These are phyloP conservation scores for Cochlearius cochlearius DNA, from an alignment of 2,113 vertebrate genomes.

Conservation along the genomic window DNA sequence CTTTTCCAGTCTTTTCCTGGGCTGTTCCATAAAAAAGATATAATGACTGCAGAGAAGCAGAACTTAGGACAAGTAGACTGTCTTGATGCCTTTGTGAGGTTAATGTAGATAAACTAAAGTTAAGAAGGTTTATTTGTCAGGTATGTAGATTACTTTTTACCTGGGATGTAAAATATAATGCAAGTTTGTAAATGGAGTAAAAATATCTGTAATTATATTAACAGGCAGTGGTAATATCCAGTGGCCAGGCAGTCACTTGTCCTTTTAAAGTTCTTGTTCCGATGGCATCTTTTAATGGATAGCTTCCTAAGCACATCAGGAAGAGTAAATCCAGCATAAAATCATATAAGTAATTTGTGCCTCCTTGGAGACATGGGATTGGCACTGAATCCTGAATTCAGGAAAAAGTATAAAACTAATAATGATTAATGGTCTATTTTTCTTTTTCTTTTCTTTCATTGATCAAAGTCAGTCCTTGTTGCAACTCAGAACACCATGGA, in stretches of 20 bases:
- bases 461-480: neutral
- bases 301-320: neutral
- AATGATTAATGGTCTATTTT: neutral
- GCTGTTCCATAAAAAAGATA: neutral
- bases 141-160: neutral
- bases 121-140: neutral
- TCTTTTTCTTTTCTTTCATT: neutral
- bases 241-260: neutral
- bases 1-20: neutral
- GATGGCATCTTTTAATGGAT: neutral
- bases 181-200: neutral
- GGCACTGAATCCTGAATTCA: neutral
- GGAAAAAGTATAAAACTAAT: neutral
- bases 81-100: neutral
- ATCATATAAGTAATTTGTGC: neutral
- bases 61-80: neutral
- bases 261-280: neutral
- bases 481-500: neutral
- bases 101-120: neutral
- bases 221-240: neutral
- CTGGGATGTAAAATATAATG: neutral
- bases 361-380: neutral
- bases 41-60: neutral
- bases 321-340: neutral
- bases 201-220: neutral